These are phyloP conservation scores for Yponomeuta malinellus DNA, from an alignment of 2,888 invertebrate species.

Conservation along the genomic window DNA sequence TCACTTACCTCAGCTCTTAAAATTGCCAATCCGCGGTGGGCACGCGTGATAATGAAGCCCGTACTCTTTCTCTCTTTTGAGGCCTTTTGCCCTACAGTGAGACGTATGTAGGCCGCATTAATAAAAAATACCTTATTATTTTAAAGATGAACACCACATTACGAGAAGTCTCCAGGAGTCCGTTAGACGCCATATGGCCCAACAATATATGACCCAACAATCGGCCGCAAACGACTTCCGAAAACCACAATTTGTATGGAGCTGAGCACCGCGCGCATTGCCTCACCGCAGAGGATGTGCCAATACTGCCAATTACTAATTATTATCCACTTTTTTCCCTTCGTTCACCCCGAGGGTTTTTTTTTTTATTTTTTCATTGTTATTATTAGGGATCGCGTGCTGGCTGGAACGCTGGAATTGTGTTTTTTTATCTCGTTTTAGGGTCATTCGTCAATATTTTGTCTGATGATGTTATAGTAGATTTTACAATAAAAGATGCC, in stretches of 20 bases:
- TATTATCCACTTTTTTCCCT: slow-evolving; percentile 5
- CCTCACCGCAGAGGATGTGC: slow-evolving; percentile 16
- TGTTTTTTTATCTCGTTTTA: not conserved
- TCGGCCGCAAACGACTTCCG: slow-evolving; percentile 4
- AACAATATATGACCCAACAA: slow-evolving; percentile 4
- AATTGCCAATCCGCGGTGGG: too few species aligned
- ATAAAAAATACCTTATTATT: too few species aligned
- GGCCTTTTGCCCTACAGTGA: too few species aligned
- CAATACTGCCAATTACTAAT: slow-evolving; percentile 17
- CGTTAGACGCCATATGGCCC: slow-evolving; percentile 14
- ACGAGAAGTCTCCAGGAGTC: not conserved
- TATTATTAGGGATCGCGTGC: slow-evolving; percentile 9
- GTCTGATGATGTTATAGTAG: not conserved
- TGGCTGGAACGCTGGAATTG: not conserved
- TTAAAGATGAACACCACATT: not conserved
- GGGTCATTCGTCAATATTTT: not conserved
- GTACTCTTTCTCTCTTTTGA: too few species aligned
- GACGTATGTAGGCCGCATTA: too few species aligned
- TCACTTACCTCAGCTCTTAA: too few species aligned
- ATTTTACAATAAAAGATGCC: too few species aligned
- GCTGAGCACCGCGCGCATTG: slow-evolving; percentile 5
- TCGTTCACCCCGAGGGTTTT: not conserved
- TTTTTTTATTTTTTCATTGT: slow-evolving; percentile 8
- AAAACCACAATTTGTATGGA: slow-evolving; percentile 15
- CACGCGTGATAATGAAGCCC: too few species aligned